These are phyloP conservation scores for Metopolophium dirhodum DNA, from an alignment of 1,140 invertebrate species.

Conservation along the genomic window DNA sequence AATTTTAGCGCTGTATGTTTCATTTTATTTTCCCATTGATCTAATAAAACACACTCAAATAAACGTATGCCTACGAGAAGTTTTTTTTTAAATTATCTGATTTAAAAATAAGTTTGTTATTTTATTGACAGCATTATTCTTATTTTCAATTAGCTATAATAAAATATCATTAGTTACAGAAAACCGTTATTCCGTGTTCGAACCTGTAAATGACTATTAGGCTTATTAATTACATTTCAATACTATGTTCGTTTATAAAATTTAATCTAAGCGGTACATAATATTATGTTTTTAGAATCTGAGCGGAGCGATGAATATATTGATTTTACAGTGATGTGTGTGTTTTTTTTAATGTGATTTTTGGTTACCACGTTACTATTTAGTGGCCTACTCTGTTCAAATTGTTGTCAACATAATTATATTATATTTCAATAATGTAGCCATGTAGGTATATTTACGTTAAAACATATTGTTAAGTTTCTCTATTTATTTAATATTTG, in stretches of 20 bases:
- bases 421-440: neutral
- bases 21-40: neutral
- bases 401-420: neutral
- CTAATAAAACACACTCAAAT: neutral
- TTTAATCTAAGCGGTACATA: too few relatives aligned
- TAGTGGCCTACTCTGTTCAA: neutral
- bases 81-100: neutral
- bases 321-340: too few relatives aligned
- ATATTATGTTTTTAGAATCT: too few relatives aligned
- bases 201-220: neutral
- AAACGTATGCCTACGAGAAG: neutral
- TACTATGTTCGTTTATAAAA: too few relatives aligned
- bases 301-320: too few relatives aligned
- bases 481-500: neutral
- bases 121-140: too few relatives aligned
- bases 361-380: neutral
- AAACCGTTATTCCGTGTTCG: neutral
- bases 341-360: neutral
- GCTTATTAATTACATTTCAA: neutral
- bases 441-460: neutral
- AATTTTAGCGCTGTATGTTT: neutral
- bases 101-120: neutral
- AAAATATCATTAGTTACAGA: neutral
- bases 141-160: neutral
- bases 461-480: neutral